Evolutionary conservation across 2,113 vertebrate species (phyloP).

Genomic region (Tichodroma muraria): DNA sequence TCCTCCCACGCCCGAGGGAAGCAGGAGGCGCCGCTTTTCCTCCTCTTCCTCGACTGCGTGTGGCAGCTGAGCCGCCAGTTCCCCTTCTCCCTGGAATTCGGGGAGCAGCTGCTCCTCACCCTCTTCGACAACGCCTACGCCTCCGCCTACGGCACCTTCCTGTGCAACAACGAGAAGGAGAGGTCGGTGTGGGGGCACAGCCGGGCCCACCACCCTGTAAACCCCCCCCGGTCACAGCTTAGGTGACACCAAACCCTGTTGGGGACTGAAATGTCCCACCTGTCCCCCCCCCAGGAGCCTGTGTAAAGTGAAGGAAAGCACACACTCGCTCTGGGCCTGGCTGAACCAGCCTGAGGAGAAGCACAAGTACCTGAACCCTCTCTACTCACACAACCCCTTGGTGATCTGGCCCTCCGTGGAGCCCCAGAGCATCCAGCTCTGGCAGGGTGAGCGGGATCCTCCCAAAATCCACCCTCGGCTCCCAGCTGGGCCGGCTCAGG

Average conservation of each 20-base stretch:
- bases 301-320: conserved; percentile 74
- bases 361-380: conserved; percentile 68
- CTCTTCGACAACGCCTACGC: conserved; percentile 79
- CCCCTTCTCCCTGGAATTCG: conserved; percentile 79
- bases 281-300: conserved; percentile 59
- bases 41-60: conserved; percentile 86
- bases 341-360: conserved; percentile 63
- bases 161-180: conserved; percentile 83
- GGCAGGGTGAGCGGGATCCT: conserved; percentile 70
- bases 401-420: conserved; percentile 85
- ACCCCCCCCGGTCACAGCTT: rapidly evolving
- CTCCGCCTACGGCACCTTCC: conserved; percentile 83
- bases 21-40: conserved; percentile 80
- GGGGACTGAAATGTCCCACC: rapidly evolving
- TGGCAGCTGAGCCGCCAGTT: conserved; percentile 87
- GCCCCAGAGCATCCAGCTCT: conserved; percentile 83
- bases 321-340: conserved; percentile 80
- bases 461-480: background rate
- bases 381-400: conserved; percentile 72
- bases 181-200: conserved; percentile 57
- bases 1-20: conserved; percentile 75
- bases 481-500: background rate
- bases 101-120: conserved; percentile 77
- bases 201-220: background rate
- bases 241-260: rapidly evolving